phyloP scores from a whole-genome alignment of 2,113 vertebrate species.

The Phalacrocorax pelagicus region DNA sequence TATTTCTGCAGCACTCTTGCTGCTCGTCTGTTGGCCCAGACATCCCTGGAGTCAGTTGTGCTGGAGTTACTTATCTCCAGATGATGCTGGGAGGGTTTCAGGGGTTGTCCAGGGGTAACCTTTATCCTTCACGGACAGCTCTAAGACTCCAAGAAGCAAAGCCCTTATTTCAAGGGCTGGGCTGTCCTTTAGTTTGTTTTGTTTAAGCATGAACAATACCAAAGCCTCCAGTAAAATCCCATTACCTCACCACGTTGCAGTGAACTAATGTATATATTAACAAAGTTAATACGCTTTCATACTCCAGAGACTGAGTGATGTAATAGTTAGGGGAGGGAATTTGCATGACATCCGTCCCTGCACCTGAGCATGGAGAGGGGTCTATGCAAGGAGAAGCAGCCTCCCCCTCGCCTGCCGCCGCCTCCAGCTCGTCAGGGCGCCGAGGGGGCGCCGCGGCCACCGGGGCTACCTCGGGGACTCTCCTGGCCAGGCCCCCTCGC shows the following conservation, averaged over 20 bases:
- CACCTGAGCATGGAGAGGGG: too few species aligned
- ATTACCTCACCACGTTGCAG: neutral
- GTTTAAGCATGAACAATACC: neutral
- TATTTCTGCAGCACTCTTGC: neutral
- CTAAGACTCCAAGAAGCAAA: neutral
- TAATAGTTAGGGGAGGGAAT: neutral
- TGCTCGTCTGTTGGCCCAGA: neutral
- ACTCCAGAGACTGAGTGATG: neutral
- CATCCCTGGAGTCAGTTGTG: too few species aligned
- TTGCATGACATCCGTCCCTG: neutral
- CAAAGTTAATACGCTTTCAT: too few species aligned
- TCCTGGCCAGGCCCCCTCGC: fast-evolving
- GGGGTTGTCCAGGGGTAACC: too few species aligned
- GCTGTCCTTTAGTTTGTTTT: neutral
- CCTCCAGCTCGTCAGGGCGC: fast-evolving
- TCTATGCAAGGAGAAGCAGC: fast-evolving
- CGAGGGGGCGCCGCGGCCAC: neutral
- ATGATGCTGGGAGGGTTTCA: neutral
- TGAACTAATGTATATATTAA: neutral
- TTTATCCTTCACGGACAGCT: neutral
- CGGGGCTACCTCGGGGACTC: fast-evolving
- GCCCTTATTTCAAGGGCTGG: neutral
- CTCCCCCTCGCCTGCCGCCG: neutral
- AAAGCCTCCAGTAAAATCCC: neutral
- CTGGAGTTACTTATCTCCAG: neutral